These are phyloP conservation scores for Andrena camellia DNA, from an alignment of 2,888 invertebrate species.

Conservation along the genomic window DNA sequence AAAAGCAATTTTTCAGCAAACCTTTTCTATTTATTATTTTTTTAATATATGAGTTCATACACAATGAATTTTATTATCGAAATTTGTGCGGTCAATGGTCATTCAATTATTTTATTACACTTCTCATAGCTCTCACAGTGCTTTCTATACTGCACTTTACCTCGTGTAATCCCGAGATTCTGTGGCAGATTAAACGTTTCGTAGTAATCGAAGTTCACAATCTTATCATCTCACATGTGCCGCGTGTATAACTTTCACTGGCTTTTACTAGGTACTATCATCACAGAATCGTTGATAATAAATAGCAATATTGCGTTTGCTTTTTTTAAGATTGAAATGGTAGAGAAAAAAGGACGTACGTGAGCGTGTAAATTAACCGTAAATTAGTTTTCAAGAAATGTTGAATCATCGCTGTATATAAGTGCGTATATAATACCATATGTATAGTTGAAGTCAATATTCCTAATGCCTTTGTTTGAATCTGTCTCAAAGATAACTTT, in stretches of 20 bases:
- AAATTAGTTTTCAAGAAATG: neutral
- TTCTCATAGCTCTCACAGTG: neutral
- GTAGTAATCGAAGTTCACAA: too few relatives aligned
- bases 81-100: neutral
- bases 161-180: neutral
- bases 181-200: too few relatives aligned
- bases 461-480: neutral
- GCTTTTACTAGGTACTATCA: neutral
- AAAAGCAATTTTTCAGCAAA: neutral
- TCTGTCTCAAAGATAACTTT: neutral
- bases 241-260: neutral
- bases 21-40: neutral
- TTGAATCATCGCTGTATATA: neutral
- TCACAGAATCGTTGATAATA: neutral
- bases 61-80: neutral
- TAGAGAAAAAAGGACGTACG: neutral
- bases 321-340: neutral
- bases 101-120: slow-evolving; percentile 1
- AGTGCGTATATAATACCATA: neutral
- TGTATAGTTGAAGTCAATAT: neutral
- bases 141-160: neutral
- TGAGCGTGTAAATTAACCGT: neutral
- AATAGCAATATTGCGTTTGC: neutral
- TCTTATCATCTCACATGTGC: too few relatives aligned
- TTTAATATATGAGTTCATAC: neutral